Evolutionary conservation across 2,888 invertebrate genomes (phyloP), one percentile per base, ranked within the genome.

Genomic region (Thalpophila matura): DNA sequence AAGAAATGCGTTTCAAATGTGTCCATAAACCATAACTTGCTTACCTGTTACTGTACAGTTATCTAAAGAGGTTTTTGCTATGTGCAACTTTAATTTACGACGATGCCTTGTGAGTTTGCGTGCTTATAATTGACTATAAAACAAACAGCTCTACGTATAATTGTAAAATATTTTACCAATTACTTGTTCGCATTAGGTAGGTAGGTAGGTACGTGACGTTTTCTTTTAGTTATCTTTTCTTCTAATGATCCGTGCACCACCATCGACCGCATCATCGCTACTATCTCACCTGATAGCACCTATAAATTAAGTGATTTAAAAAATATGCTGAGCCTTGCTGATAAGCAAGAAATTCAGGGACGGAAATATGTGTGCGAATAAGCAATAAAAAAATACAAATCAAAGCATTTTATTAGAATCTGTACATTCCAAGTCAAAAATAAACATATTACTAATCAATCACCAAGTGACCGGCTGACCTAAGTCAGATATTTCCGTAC

Each of bases 391-490:
- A 37, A 43, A 0, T 33, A 9, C 40, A 27, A 7, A 9, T 16
- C n/a, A 31, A 31, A 31, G 31, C n/a, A 31, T 35, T 27, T n/a
- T 22, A 22, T 29, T 9, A 12, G 22, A 45, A 29, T 22, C 27
- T 20, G 4, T 3, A n/a, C 16, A 31, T 54, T 45, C 16, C 38
- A 38, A 53, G 0, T 6, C 3, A 63, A 45, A 63, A 29, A 35
- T 16, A 40, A 51, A 47, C 10, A 49, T 35, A 37, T 27, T n/a
- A 20, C 22, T 18, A 43, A 45, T 68, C 40, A 22, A 20, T 29
- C 38, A 29, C 47, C 51, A 65, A 62, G 49, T 75, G 62, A 65
- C 59, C 61, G 37, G 35, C 29, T 65, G 59, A 65, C 62, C 68
- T 33, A 50, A 51, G 58, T 49, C 54, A 37, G 66, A 56, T 58